Evolutionary conservation across 2,797 vertebrate genomes (phyloP), one percentile per base, ranked within the genome.

Genomic region (Gouania willdenowi): DNA sequence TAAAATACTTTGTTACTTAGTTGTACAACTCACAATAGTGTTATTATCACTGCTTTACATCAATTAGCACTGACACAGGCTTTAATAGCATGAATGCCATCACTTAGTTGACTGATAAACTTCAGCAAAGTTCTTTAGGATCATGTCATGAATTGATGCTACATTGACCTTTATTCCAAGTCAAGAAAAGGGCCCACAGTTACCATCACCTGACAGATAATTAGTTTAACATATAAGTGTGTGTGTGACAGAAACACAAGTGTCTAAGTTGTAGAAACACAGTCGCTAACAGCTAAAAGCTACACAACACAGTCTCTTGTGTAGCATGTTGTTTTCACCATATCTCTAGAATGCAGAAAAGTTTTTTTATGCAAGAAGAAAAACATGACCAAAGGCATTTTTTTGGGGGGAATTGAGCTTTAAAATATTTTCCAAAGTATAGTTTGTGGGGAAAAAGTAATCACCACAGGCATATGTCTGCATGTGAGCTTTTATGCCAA

Each of bases 141-240:
- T n/a, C n/a, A n/a, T n/a, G n/a, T n/a, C n/a, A n/a, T n/a, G n/a
- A n/a, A n/a, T n/a, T n/a, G n/a, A n/a, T n/a, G n/a, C n/a, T n/a
- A n/a, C n/a, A n/a, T n/a, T n/a, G n/a, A n/a, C n/a, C n/a, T n/a
- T n/a, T n/a, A n/a, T n/a, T n/a, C n/a, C n/a, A n/a, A n/a, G n/a
- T 33, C 35, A 9, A 18, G 39, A 51, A 26, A 37, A 51, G 4
- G 16, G 31, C 26, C 34, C 32, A 50, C 43, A 62, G 55, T 34
- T 53, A 41, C 34, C 7, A 12, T 56, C 38, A 48, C 56, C 66
- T 51, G 41, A 50, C 25, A 26, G 36, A 57, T 36, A 55, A 30
- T 44, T 49, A 38, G n/a, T 45, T 53, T 4, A 39, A 45, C 39
- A 65, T 47, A 57, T 48, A 37, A 58, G 12, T 24, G 12, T 44